phyloP scores from a whole-genome alignment of 2,113 vertebrate species.

The Suricata suricatta region DNA sequence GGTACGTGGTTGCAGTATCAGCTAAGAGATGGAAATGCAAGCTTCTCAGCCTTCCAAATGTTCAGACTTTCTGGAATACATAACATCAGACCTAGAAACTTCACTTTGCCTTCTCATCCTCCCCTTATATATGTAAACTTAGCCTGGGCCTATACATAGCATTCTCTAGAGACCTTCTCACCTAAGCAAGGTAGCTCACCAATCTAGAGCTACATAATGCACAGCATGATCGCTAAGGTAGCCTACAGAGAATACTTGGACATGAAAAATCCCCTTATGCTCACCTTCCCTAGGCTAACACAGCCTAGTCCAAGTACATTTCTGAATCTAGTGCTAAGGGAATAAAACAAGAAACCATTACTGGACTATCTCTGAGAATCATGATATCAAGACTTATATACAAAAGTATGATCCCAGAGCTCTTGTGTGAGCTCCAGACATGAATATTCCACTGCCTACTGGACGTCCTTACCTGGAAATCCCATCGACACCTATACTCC shows the following conservation, averaged over 20 bases:
- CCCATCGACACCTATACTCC: background rate
- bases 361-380: background rate
- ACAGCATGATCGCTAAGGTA: background rate
- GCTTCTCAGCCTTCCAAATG: background rate
- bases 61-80: background rate
- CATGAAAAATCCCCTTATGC: background rate
- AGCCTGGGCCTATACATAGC: background rate
- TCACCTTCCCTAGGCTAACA: background rate
- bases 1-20: background rate
- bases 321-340: background rate
- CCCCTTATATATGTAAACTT: background rate
- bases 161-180: background rate
- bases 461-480: background rate
- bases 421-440: background rate
- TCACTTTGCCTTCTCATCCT: background rate
- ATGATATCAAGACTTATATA: background rate
- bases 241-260: background rate
- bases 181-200: background rate
- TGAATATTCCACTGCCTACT: background rate
- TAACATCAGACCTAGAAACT: background rate
- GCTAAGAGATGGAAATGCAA: background rate
- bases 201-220: background rate
- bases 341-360: constrained; percentile 19
- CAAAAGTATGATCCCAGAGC: background rate
- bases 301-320: background rate